Conservation (phyloP, 2,113 vertebrate species). For the Periophthalmus modestus region DNA sequence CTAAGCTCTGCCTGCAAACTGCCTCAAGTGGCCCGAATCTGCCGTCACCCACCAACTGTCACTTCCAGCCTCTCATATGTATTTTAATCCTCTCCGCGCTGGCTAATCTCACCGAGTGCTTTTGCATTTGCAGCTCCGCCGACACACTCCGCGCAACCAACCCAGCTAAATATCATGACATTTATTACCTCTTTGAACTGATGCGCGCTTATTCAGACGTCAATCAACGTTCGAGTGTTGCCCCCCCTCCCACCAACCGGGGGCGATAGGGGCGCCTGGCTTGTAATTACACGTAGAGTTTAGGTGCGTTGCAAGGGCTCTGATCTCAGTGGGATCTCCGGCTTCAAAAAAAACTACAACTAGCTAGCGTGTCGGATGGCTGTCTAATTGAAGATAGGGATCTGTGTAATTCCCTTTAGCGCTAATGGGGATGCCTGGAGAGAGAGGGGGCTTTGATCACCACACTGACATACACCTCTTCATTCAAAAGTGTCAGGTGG, state of each 20-base stretch:
- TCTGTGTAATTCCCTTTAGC: constrained; percentile 61
- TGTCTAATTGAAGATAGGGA: constrained; percentile 50
- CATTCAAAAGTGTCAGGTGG: constrained; percentile 19
- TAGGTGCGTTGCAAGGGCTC: constrained; percentile 47
- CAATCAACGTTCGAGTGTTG: constrained; percentile 26
- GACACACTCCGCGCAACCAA: constrained; percentile 16
- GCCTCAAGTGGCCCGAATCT: constrained; percentile 12
- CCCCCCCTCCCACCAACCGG: constrained; percentile 36
- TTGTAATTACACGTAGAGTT: constrained; percentile 52
- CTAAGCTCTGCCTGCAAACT: not conserved
- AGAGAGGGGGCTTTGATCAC: constrained; percentile 56
- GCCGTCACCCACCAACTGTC: constrained; percentile 18
- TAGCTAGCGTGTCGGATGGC: constrained; percentile 21
- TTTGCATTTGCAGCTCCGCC: constrained; percentile 18
- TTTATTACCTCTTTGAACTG: constrained; percentile 24
- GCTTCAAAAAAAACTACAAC: constrained; percentile 17
- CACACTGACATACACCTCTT: constrained; percentile 33
- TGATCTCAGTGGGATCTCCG: constrained; percentile 53
- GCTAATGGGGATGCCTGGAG: constrained; percentile 55
- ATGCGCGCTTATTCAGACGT: constrained; percentile 29
- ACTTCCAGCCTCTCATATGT: constrained; percentile 19
- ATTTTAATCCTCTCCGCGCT: not conserved
- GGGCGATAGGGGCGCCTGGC: constrained; percentile 28
- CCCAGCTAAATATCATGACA: constrained; percentile 26
- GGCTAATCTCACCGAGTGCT: constrained; percentile 4